phyloP scores from a whole-genome alignment of 1,140 invertebrate species.

The Micrasema minimum region DNA sequence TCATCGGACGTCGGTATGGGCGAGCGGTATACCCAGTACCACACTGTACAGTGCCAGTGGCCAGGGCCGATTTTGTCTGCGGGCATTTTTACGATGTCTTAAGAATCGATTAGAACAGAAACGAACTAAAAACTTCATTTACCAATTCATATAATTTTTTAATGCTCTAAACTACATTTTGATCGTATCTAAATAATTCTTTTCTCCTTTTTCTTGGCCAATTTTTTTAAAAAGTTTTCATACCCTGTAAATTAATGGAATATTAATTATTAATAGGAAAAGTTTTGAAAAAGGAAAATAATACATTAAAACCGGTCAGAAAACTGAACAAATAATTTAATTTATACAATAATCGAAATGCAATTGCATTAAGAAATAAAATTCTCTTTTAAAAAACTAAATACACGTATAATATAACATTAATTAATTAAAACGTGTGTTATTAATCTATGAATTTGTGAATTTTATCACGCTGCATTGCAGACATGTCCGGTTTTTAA shows the following conservation, averaged over 20 bases:
- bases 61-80: constrained; percentile 23
- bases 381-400: too few relatives aligned
- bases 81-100: constrained; percentile 47
- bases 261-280: background rate
- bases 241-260: background rate
- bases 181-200: background rate
- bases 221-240: background rate
- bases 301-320: background rate
- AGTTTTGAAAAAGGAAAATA: background rate
- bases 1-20: too few relatives aligned
- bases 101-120: constrained; percentile 4
- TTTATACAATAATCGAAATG: background rate
- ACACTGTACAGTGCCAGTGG: too few relatives aligned
- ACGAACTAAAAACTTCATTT: background rate
- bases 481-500: background rate
- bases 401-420: background rate
- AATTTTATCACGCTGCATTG: background rate
- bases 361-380: background rate
- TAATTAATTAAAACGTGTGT: background rate
- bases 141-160: background rate
- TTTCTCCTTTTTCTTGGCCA: background rate
- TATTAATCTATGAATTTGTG: background rate
- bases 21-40: too few relatives aligned
- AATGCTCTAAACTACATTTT: background rate
- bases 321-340: background rate